A percentile compares a stretch with the other conserved stretches of the same genome.
phyloP scores from a whole-genome alignment of 1,140 invertebrate species.

The Mercenaria mercenaria region DNA sequence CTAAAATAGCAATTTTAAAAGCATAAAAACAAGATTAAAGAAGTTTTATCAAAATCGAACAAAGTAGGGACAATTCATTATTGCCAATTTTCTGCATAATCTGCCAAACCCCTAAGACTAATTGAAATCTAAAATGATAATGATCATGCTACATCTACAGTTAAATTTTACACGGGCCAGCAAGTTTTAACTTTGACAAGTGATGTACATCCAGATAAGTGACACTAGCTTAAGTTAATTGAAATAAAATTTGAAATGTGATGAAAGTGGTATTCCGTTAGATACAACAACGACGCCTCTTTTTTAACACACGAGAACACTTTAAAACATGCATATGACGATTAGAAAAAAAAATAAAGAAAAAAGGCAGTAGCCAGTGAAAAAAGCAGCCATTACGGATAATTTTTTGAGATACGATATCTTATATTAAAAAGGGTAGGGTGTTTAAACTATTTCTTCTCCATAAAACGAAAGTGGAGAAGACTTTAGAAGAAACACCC shows the following conservation, averaged over 20 bases:
- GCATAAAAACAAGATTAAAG: slow-evolving; percentile 34
- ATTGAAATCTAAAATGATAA: slow-evolving; percentile 41
- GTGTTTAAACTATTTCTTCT: not conserved
- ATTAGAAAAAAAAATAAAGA: too few species aligned
- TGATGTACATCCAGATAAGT: slow-evolving; percentile 23
- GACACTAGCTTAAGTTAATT: not conserved
- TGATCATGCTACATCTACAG: not conserved
- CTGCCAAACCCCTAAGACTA: slow-evolving; percentile 4
- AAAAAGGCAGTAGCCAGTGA: too few species aligned
- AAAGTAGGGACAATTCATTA: slow-evolving; percentile 3
- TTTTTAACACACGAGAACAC: too few species aligned
- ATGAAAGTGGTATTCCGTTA: slow-evolving; percentile 8
- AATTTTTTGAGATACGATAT: not conserved
- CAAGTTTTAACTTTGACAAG: slow-evolving; percentile 19
- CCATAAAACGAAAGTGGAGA: not conserved
- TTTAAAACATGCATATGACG: too few species aligned
- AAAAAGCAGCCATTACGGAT: not conserved
- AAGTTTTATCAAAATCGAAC: not conserved
- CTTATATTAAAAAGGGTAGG: not conserved
- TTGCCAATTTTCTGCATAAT: slow-evolving; percentile 36
- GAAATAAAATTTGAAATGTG: slow-evolving; percentile 23
- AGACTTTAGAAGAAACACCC: not conserved
- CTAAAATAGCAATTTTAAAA: not conserved
- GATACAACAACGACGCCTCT: not conserved
- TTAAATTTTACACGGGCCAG: not conserved